These are phyloP conservation scores for Riparia riparia DNA, from an alignment of 2,113 vertebrate species.

Conservation along the genomic window DNA sequence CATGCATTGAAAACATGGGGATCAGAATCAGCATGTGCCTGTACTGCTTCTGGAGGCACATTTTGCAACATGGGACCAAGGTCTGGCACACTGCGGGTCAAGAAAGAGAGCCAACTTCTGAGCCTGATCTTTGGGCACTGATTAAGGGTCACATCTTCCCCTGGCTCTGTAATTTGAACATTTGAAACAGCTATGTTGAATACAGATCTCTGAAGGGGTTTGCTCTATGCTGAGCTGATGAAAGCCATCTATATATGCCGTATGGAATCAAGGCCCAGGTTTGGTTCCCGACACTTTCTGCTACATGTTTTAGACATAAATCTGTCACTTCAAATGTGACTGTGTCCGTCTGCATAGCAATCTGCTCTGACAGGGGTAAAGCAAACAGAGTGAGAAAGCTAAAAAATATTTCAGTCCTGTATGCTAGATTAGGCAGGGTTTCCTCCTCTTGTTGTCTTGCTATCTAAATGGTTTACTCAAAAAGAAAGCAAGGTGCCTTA, in stretches of 20 bases:
- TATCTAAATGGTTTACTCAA: neutral
- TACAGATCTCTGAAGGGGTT: neutral
- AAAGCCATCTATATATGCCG: neutral
- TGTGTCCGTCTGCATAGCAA: neutral
- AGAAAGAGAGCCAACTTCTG: neutral
- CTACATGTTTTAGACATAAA: slow-evolving; percentile 18
- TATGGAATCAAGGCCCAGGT: neutral
- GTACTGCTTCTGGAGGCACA: neutral
- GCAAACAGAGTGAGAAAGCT: neutral
- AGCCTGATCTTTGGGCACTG: neutral
- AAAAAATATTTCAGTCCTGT: neutral
- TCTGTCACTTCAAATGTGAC: slow-evolving; percentile 25
- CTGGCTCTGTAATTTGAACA: neutral
- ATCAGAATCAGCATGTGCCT: neutral
- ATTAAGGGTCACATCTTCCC: neutral
- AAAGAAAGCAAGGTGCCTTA: neutral
- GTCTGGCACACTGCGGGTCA: neutral
- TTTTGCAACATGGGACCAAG: neutral
- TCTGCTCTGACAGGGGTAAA: slow-evolving; percentile 34
- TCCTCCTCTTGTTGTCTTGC: neutral
- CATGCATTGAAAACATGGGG: neutral
- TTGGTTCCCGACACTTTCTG: slow-evolving; percentile 5
- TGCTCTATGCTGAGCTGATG: neutral
- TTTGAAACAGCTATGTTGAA: neutral
- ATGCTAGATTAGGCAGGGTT: neutral